Conservation (phyloP, 2,113 vertebrate species). For the Vulpes lagopus region DNA sequence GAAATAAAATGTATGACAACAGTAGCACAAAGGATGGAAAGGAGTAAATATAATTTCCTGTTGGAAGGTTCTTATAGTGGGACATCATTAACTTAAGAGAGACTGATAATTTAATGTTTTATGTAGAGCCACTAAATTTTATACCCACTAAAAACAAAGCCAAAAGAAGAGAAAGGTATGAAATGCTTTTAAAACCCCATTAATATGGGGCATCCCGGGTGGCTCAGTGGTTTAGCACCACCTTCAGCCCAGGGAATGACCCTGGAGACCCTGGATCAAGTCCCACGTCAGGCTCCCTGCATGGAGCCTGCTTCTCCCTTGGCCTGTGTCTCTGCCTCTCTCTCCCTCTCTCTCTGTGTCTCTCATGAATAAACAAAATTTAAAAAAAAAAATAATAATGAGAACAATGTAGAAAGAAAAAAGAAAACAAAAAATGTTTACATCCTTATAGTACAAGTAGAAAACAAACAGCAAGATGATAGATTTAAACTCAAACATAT, state of each 20-base stretch:
- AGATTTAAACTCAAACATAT: neutral
- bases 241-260: too few relatives aligned
- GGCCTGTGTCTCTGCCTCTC: too few relatives aligned
- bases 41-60: neutral
- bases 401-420: neutral
- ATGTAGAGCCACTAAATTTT: neutral
- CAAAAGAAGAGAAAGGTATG: neutral
- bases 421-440: neutral
- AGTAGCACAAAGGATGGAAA: neutral
- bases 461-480: neutral
- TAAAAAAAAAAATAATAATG: neutral
- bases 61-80: neutral
- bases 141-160: neutral
- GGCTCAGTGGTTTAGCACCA: too few relatives aligned
- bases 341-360: too few relatives aligned
- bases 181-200: neutral
- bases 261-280: too few relatives aligned
- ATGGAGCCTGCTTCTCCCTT: too few relatives aligned
- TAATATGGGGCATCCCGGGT: too few relatives aligned
- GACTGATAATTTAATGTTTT: neutral
- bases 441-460: neutral
- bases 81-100: neutral
- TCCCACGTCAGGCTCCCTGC: too few relatives aligned
- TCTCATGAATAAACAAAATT: too few relatives aligned
- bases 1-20: neutral